Evolutionary conservation across 2,888 invertebrate genomes (phyloP), one percentile per base, ranked within the genome.

Genomic region (Hirtodrosophila trivittata): DNA sequence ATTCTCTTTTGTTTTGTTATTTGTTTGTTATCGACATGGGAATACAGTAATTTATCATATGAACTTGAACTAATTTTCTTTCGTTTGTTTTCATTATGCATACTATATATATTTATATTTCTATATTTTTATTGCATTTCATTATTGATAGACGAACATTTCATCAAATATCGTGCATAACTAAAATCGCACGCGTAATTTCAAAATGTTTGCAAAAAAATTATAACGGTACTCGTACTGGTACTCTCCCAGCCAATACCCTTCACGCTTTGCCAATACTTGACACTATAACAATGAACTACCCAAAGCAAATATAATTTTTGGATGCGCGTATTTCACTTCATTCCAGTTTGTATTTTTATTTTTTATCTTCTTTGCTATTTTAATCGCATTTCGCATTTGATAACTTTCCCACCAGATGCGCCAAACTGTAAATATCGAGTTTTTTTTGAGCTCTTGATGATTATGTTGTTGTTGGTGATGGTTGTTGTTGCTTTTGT

Each of bases 91-190:
- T 8, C 18, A 49, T 18, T 38, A 12, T 16, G 16, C 10, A 26
- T 41, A 5, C 5, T 14, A 14, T 33, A 16, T n/a, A 18, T 7
- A 2, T 25, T 14, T 4, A n/a, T 18, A 1, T 14, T 3, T 21
- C 6, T 18, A 12, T 49, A 8, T 28, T 32, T 33, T 37, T 12
- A 10, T n/a, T 38, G 14, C 35, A 13, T 25, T 14, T 21, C 41
- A 57, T 21, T 21, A 21, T 43, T 43, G 41, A 16, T 14, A 54
- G 30, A 13, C 28, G 14, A 10, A 37, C 43, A 60, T 80, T 80
- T 51, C 83, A 54, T 18, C 39, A 67, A 75, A 46, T 64, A 37
- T 80, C 80, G 83, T 83, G 80, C 75, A 73, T 73, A 75, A 62
- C 66, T 30, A 33, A 60, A 69, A 65, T 41, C 54, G 64, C 78